Conservation (phyloP, 1,140 invertebrate genomes). For the Manduca sexta region DNA sequence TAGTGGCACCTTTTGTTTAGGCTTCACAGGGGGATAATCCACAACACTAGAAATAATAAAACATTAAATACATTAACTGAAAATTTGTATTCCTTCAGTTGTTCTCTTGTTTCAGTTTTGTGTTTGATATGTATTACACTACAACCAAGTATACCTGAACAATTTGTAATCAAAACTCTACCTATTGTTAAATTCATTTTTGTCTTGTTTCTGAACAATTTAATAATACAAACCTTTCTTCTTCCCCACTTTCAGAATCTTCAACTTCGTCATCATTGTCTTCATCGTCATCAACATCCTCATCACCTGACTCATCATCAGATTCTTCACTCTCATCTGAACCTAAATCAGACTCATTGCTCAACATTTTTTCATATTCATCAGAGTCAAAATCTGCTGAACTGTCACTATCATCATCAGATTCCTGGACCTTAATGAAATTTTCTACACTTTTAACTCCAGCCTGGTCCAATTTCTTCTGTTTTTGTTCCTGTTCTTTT, state of each 20-base stretch:
- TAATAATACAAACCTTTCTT: conserved; percentile 1
- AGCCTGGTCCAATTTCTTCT: conserved; percentile 28
- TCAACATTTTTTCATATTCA: conserved; percentile 47
- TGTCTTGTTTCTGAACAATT: no score
- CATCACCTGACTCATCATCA: conserved; percentile 13
- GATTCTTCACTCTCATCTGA: background rate
- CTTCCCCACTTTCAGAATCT: conserved; percentile 9
- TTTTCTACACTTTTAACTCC: conserved; percentile 32
- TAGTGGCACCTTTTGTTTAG: conserved; percentile 5
- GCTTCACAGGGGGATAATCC: background rate
- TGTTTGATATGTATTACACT: no score
- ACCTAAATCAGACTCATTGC: conserved; percentile 22
- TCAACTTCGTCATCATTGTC: conserved; percentile 10
- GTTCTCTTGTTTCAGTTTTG: no score
- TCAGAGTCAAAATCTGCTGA: conserved; percentile 51
- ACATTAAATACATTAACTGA: background rate
- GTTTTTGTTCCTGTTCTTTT: conserved; percentile 19
- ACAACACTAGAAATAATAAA: conserved; percentile 6
- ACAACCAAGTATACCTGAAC: no score
- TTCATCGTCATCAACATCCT: conserved; percentile 18
- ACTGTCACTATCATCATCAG: conserved; percentile 36
- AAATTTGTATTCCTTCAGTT: no score
- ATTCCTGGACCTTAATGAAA: conserved; percentile 34
- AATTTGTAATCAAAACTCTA: no score
- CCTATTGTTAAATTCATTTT: no score